These are phyloP conservation scores for Trichechus manatus DNA, from an alignment of 2,113 vertebrate species.

Conservation along the genomic window DNA sequence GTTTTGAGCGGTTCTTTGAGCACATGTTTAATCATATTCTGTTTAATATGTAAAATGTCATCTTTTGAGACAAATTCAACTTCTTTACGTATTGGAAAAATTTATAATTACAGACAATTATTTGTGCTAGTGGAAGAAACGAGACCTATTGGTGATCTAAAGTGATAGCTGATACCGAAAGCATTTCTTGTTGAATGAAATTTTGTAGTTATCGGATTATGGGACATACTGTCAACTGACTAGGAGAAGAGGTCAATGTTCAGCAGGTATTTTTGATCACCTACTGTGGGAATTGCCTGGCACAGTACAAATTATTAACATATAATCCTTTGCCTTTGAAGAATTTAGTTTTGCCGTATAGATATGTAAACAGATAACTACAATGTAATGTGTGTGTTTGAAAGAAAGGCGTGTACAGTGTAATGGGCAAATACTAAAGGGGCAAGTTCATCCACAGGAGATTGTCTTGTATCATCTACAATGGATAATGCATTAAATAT, in stretches of 20 bases:
- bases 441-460: neutral
- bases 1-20: neutral
- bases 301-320: neutral
- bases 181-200: neutral
- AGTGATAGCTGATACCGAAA: neutral
- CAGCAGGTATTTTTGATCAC: neutral
- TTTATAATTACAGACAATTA: constrained; percentile 13
- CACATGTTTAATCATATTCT: neutral
- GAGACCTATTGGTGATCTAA: neutral
- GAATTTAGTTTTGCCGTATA: neutral
- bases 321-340: constrained; percentile 15
- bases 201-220: neutral
- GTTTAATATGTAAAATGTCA: neutral
- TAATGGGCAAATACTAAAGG: neutral
- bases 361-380: neutral
- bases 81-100: neutral
- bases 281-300: neutral
- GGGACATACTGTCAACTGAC: neutral
- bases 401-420: neutral
- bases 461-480: neutral
- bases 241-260: neutral
- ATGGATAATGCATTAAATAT: neutral
- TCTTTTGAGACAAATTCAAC: neutral
- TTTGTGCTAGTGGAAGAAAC: neutral
- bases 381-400: neutral